Percentiles rank a stretch among this genome's conserved stretches.
phyloP scores from a whole-genome alignment of 2,888 invertebrate genomes.

The Sesia bembeciformis region DNA sequence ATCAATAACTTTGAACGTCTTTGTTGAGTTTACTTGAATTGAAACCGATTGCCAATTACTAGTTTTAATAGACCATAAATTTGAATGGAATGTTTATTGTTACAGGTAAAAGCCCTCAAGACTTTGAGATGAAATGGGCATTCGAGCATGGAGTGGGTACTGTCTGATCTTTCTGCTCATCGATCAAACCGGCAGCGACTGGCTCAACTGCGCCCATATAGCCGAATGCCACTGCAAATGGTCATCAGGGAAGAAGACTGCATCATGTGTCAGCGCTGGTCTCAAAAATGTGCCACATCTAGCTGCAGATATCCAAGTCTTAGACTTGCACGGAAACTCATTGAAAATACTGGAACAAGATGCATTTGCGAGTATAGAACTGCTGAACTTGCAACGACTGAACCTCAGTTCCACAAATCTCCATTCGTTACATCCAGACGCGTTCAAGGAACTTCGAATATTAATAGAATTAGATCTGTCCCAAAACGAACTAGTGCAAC shows the following conservation, averaged over 20 bases:
- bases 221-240: constrained; percentile 90
- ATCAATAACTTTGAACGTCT: constrained; percentile 8
- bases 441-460: constrained; percentile 88
- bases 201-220: constrained; percentile 86
- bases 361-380: constrained; percentile 84
- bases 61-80: neutral
- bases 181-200: constrained; percentile 73
- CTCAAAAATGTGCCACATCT: constrained; percentile 80
- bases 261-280: constrained; percentile 85
- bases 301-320: constrained; percentile 74
- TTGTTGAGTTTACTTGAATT: constrained; percentile 2
- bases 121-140: constrained; percentile 53
- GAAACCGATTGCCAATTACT: constrained; percentile 6
- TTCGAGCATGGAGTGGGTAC: constrained; percentile 44
- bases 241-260: constrained; percentile 93
- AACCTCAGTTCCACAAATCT: constrained; percentile 84
- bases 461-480: constrained; percentile 90
- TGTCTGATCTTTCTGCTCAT: constrained; percentile 35
- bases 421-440: constrained; percentile 82
- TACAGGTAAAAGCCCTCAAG: constrained; percentile 37
- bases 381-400: constrained; percentile 89
- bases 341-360: constrained; percentile 82
- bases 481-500: constrained; percentile 81
- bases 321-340: constrained; percentile 87
- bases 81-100: constrained; percentile 19